phyloP scores from a whole-genome alignment of 1,140 invertebrate genomes.

The silkworm (Bombyx mori) region ASM3026992v2 NC_085123.1:12205501-12206000 shows the following conservation, averaged over 20 bases:
- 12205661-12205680: constrained; percentile 50
- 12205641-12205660: constrained; percentile 37
- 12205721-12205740: background rate
- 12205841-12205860: constrained; percentile 42
- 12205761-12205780: constrained; percentile 4
- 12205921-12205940: constrained; percentile 4
- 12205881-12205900: constrained; percentile 16
- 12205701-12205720: constrained; percentile 16
- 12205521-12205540: constrained; percentile 42
- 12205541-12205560: constrained; percentile 50
- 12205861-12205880: constrained; percentile 38
- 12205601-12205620: constrained; percentile 29
- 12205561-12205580: constrained; percentile 60
- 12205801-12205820: constrained; percentile 29
- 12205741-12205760: constrained; percentile 5
- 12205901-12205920: constrained; percentile 9
- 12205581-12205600: constrained; percentile 55
- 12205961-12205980: constrained; percentile 6
- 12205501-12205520: constrained; percentile 54
- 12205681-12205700: constrained; percentile 16
- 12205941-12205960: constrained; percentile 4
- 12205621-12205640: constrained; percentile 46
- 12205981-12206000: constrained; percentile 35
- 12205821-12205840: constrained; percentile 46
- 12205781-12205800: constrained; percentile 27